Base-by-base conservation (phyloP, 2,113 vertebrate species). In the Manacus vitellinus region DNA sequence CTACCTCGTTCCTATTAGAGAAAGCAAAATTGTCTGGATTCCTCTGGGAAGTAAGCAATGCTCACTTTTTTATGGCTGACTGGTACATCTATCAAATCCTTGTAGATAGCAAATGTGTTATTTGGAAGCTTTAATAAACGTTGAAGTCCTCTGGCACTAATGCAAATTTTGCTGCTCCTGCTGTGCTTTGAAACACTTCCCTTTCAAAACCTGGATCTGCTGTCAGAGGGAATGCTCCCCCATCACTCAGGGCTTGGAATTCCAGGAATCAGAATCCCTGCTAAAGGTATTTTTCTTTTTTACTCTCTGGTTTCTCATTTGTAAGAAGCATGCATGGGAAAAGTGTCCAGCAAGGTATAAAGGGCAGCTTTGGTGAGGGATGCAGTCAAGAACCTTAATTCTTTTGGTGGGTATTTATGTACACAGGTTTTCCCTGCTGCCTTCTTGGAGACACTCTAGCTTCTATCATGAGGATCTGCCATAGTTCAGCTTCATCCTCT, bases 121-220 rank as follows among this genome's bases (percentile, higher is more conserved):
- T 97, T 97, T 94, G 92, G 93, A 96, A 97, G 93, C 85, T 92
- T 94, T 94, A 97, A 96, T 97, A 96, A 97, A 97, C 2, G 11
- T 51, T 92, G 82, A 89, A 96, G 51, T 86, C 81, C 82, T 95
- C 74, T 20, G 89, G 97, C 61, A 68, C 73, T 56, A 82, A 96
- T 44, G 43, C 86, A 87, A 92, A 83, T 86, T 89, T 72, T 88
- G 67, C 82, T 79, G 82, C 85, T 49, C 79, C 76, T 91, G 37
- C 41, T 88, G 70, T 75, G 52, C 85, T 93, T n/a, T 9, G 54
- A 58, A 59, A 82, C 37, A 46, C 35, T 31, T 19, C 28, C 66
- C 47, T 59, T 85, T 68, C 71, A 41, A 79, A 77, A 87, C 27
- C 30, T 13, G n/a, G 10, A n/a, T 84, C 44, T 74, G 4, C 70